Evolutionary conservation across 2,888 invertebrate genomes (phyloP), one percentile per base, ranked within the genome.

Genomic region (Xylocampa areola): DNA sequence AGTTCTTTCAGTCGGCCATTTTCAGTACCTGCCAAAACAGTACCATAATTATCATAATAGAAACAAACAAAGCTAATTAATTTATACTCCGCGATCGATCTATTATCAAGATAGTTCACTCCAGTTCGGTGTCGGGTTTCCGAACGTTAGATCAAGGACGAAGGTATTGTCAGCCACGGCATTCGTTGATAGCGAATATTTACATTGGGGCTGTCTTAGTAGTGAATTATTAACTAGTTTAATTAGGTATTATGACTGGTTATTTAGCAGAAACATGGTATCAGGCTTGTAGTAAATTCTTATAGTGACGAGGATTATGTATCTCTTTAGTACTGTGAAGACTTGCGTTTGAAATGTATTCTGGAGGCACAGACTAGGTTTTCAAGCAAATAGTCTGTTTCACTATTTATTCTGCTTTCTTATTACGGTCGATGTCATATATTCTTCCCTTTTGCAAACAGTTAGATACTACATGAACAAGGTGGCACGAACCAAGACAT

Each of bases 51-150:
- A 62, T 8, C 62, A 62, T 62, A 62, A 73, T 73, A 60, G 54
- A 73, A 73, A 73, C 72, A 73, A 73, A 73, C 73, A 73, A 43
- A 53, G 51, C 51, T 67, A 73, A 73, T 73, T 64, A 70, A 73
- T 73, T 55, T 58, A 68, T 64, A 69, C 52, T 53, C 49, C 5
- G 62, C 55, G 51, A 62, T 71, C 35, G 68, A 71, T 71, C 61
- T 50, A 47, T 32, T 64, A 58, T 60, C 70, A 48, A 55, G 73
- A 70, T 69, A 58, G 32, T n/a, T n/a, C 48, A 44, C 55, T 53
- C n/a, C 44, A 54, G 63, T 57, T 53, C 25, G 62, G 57, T 57
- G 53, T 61, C 61, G 41, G 29, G 68, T 68, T 48, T 49, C 54
- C 44, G 41, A 55, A 53, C 55, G 33, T 54, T 55, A 35, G 58